Percentiles rank a stretch among this genome's conserved stretches.
These are phyloP conservation scores for Metridium senile DNA, from an alignment of 92 coral and sea anemone genomes.

Conservation along the genomic window DNA sequence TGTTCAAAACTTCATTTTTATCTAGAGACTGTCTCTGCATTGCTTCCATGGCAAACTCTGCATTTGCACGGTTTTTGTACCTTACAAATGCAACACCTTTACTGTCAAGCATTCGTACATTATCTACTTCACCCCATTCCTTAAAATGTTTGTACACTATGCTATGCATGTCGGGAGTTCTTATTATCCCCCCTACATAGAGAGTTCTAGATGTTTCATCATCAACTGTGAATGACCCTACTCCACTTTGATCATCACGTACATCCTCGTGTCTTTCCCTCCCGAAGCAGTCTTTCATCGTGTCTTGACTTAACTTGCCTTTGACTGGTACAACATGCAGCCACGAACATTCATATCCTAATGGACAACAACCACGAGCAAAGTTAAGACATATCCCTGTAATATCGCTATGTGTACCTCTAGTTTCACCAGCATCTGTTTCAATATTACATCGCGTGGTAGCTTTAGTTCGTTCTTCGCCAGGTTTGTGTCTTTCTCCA, in stretches of 20 bases:
- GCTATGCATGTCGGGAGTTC: conserved; percentile 53
- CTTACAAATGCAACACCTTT: conserved; percentile 87
- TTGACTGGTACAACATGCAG: conserved; percentile 61
- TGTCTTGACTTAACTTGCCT: conserved; percentile 49
- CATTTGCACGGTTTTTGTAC: conserved; percentile 68
- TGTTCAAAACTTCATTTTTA: conserved; percentile 62
- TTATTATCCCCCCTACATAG: conserved; percentile 72
- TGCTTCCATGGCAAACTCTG: conserved; percentile 87
- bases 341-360: conserved; percentile 84
- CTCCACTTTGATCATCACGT: conserved; percentile 90
- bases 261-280: conserved; percentile 80
- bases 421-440: conserved; percentile 74
- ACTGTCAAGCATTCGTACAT: conserved; percentile 59
- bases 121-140: conserved; percentile 84
- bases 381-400: conserved; percentile 74
- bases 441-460: conserved; percentile 62
- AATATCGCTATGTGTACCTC: conserved; percentile 56
- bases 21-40: conserved; percentile 82
- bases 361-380: conserved; percentile 88
- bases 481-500: conserved; percentile 68
- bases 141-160: conserved; percentile 66
- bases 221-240: conserved; percentile 72
- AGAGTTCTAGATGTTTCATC: conserved; percentile 72
- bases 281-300: conserved; percentile 76
- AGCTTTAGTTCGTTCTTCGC: conserved; percentile 48